Conservation (phyloP, 2,113 vertebrate genomes). For the Circaetus cinerascens region DNA sequence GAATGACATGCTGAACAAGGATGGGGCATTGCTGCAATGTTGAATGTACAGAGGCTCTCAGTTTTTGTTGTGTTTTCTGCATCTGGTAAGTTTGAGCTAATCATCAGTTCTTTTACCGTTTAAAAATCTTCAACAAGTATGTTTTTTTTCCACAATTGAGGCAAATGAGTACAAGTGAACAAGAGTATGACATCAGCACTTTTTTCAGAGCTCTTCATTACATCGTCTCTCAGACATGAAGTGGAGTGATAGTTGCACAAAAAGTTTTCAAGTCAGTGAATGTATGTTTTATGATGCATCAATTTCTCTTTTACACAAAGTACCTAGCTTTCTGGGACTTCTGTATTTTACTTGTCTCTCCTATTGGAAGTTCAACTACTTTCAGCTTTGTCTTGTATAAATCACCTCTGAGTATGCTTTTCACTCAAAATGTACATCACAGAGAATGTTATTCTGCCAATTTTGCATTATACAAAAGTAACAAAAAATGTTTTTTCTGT, state of each 20-base stretch:
- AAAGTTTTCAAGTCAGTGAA: neutral
- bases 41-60: neutral
- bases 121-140: neutral
- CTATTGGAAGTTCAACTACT: neutral
- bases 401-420: neutral
- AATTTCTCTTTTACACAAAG: neutral
- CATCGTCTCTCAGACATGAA: neutral
- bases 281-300: neutral
- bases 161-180: neutral
- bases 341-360: neutral
- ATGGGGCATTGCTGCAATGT: neutral
- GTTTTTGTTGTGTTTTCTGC: neutral
- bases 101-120: neutral
- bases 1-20: neutral
- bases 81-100: neutral
- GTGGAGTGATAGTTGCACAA: neutral
- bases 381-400: neutral
- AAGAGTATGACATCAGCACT: neutral
- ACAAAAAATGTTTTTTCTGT: neutral
- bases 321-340: neutral
- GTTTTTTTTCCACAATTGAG: neutral
- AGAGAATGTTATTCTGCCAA: neutral
- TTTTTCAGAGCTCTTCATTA: neutral
- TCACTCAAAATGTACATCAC: neutral
- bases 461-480: neutral